A percentile compares a stretch with the other conserved stretches of the same genome.
Conservation (phyloP, 2,113 vertebrate species). For the Dromiciops gliroides region DNA sequence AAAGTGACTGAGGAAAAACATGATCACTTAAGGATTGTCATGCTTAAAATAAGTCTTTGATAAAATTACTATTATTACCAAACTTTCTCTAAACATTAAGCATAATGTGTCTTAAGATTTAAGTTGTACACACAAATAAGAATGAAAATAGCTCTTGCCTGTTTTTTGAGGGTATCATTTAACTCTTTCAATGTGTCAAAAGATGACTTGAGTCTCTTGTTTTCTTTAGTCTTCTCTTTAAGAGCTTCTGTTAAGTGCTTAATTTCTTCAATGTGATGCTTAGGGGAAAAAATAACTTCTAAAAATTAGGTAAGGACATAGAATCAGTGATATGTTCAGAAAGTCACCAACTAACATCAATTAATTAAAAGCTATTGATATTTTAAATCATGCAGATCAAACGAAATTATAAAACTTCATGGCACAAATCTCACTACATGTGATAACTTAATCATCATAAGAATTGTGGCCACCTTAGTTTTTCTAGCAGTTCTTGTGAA, state of each 20-base stretch:
- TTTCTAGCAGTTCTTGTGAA: no score
- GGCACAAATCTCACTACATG: not conserved
- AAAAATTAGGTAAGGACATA: constrained; percentile 45
- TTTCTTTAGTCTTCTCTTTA: constrained; percentile 90
- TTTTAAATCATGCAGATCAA: not conserved
- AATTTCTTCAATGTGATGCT: constrained; percentile 89
- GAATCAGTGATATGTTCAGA: constrained; percentile 32
- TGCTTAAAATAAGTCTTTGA: constrained; percentile 24
- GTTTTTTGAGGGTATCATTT: constrained; percentile 91
- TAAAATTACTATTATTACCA: constrained; percentile 39
- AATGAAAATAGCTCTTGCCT: constrained; percentile 81
- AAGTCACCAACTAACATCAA: not conserved
- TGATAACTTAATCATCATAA: not conserved
- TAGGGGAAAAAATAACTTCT: constrained; percentile 55
- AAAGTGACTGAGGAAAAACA: not conserved
- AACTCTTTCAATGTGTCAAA: constrained; percentile 91
- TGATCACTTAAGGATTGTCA: constrained; percentile 13
- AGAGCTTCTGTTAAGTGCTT: constrained; percentile 86
- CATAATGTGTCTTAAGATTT: constrained; percentile 29
- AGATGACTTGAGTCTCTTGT: constrained; percentile 89
- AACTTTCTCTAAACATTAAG: constrained; percentile 23
- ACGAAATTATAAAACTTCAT: not conserved
- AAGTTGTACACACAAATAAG: constrained; percentile 14
- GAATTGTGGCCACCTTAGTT: constrained; percentile 7
- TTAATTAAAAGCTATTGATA: constrained; percentile 42